phyloP scores from a whole-genome alignment of 2,113 vertebrate genomes.

The Onychostoma macrolepis region DNA sequence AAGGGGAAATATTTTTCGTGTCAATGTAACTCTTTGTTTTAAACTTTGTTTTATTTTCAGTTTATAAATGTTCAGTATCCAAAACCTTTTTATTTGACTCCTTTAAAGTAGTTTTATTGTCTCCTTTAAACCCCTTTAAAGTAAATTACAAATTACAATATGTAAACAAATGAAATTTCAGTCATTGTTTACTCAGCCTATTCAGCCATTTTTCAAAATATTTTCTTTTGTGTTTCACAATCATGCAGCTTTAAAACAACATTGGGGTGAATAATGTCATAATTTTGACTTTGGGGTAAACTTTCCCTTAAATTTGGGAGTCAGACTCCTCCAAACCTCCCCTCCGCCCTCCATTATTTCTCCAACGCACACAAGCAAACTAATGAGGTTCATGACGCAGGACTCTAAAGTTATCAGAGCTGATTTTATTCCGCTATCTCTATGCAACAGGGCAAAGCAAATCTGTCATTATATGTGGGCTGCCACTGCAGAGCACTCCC shows the following conservation, averaged over 20 bases:
- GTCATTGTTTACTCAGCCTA: no score
- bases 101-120: no score
- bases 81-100: not conserved
- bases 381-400: conserved; percentile 8
- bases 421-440: conserved; percentile 28
- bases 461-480: conserved; percentile 35
- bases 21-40: no score
- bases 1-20: no score
- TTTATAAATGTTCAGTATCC: not conserved
- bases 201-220: not conserved
- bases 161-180: no score
- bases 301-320: not conserved
- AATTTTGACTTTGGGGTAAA: not conserved
- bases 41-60: no score
- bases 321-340: not conserved
- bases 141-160: no score
- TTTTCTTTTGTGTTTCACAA: not conserved
- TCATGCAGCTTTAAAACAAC: not conserved
- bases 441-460: conserved; percentile 11
- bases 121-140: no score
- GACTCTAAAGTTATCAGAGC: conserved; percentile 7
- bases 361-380: not conserved
- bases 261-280: not conserved
- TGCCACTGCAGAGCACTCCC: conserved; percentile 17
- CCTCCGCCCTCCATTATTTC: not conserved